Percentiles rank a stretch among this genome's conserved stretches.
Conservation (phyloP, 2,113 vertebrate species). For the Ornithorhynchus anatinus region DNA sequence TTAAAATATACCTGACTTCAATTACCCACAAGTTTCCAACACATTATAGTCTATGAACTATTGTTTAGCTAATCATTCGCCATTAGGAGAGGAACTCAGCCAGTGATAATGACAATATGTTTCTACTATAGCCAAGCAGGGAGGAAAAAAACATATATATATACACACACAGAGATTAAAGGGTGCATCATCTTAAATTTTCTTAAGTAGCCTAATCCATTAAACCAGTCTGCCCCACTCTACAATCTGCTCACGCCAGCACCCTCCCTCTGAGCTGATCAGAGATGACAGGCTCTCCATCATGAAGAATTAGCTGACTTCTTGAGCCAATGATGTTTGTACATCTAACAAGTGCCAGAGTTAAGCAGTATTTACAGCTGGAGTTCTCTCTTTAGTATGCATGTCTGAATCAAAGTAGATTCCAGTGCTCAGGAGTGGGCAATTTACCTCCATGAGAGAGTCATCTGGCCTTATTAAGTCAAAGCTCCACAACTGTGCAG, state of each 20-base stretch:
- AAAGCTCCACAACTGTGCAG: not conserved
- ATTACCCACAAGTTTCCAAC: constrained; percentile 8
- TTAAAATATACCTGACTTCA: not conserved
- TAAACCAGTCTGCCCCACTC: not conserved
- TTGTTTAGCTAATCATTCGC: constrained; percentile 29
- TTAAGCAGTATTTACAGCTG: not conserved
- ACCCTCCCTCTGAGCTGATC: not conserved
- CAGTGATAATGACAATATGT: not conserved
- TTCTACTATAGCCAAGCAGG: not conserved
- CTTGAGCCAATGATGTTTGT: constrained; percentile 19
- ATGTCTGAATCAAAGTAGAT: not conserved
- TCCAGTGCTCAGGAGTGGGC: not conserved
- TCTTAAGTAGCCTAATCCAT: constrained; percentile 51
- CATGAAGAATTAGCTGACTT: constrained; percentile 30
- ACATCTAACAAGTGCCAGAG: not conserved
- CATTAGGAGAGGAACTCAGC: constrained; percentile 20
- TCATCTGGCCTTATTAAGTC: not conserved
- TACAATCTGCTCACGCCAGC: not conserved
- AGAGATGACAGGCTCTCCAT: not conserved
- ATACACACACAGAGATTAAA: no score
- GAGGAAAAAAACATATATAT: not conserved
- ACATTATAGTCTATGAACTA: not conserved
- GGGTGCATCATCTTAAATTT: constrained; percentile 12
- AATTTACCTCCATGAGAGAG: not conserved
- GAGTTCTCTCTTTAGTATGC: not conserved